A percentile compares a stretch with the other conserved stretches of the same genome.
These are phyloP conservation scores for Lithobates pipiens DNA, from an alignment of 2,797 vertebrate genomes.

Conservation along the genomic window DNA sequence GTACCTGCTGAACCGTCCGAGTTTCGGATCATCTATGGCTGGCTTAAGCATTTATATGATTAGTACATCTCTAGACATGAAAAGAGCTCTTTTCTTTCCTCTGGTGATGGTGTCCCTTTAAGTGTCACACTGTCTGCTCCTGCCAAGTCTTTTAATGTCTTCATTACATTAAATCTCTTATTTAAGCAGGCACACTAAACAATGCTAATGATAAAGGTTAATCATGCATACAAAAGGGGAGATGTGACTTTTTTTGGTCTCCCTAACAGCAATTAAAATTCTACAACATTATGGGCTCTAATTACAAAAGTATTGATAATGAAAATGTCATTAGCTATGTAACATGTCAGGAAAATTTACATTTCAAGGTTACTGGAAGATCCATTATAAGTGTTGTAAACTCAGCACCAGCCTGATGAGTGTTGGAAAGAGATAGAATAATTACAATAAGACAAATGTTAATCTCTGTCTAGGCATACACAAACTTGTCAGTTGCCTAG, in stretches of 20 bases:
- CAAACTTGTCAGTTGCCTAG: no score
- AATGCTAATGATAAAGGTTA: conserved; percentile 40
- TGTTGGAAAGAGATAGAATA: background rate
- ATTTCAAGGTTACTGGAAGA: conserved; percentile 21
- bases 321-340: conserved; percentile 21
- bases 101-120: no score
- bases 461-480: no score
- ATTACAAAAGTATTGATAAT: conserved; percentile 43
- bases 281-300: conserved; percentile 12
- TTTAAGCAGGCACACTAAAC: conserved; percentile 7
- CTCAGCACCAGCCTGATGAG: background rate
- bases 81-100: no score
- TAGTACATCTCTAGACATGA: no score
- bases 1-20: no score
- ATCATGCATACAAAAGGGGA: conserved; percentile 8
- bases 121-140: background rate
- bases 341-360: conserved; percentile 16
- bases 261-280: conserved; percentile 25
- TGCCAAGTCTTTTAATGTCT: conserved; percentile 9
- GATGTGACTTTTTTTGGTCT: conserved; percentile 20
- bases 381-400: background rate
- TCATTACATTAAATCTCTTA: conserved; percentile 36
- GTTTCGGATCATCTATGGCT: no score
- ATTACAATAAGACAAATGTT: no score
- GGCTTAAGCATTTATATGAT: no score